These are phyloP conservation scores for Stenurella melanura DNA, from an alignment of 2,888 invertebrate genomes.

Conservation along the genomic window DNA sequence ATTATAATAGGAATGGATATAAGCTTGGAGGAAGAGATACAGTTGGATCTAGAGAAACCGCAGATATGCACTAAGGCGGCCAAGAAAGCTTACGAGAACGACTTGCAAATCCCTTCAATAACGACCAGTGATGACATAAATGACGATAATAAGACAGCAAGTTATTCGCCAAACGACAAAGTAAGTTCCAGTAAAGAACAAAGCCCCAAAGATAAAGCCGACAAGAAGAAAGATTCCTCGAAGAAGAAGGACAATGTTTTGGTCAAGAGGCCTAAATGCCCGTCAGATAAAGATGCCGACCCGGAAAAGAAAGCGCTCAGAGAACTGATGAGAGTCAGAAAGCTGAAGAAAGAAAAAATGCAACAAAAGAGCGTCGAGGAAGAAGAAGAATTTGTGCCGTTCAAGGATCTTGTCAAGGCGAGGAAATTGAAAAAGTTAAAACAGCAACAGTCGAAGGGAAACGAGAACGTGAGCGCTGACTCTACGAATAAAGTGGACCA, in stretches of 20 bases:
- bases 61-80: constrained; percentile 63
- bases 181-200: constrained; percentile 53
- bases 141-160: constrained; percentile 42
- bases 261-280: constrained; percentile 29
- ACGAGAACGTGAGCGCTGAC: constrained; percentile 49
- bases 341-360: constrained; percentile 33
- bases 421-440: constrained; percentile 61
- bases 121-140: constrained; percentile 58
- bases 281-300: constrained; percentile 6
- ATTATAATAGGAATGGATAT: constrained; percentile 61
- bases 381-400: constrained; percentile 60
- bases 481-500: constrained; percentile 53
- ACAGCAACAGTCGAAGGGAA: constrained; percentile 50
- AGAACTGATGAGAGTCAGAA: constrained; percentile 25
- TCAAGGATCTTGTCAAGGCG: constrained; percentile 60
- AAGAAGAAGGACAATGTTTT: constrained; percentile 13
- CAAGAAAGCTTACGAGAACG: constrained; percentile 63
- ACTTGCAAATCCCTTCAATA: constrained; percentile 59
- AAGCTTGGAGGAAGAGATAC: constrained; percentile 59
- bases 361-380: constrained; percentile 32
- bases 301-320: constrained; percentile 36
- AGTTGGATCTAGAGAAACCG: constrained; percentile 54
- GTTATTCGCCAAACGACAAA: constrained; percentile 46
- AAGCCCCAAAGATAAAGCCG: constrained; percentile 32
- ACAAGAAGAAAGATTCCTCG: constrained; percentile 38